Percentiles rank a stretch among this genome's conserved stretches.
Evolutionary conservation across 2,888 invertebrate genomes (phyloP).

Genomic region (Thecophora atra): DNA sequence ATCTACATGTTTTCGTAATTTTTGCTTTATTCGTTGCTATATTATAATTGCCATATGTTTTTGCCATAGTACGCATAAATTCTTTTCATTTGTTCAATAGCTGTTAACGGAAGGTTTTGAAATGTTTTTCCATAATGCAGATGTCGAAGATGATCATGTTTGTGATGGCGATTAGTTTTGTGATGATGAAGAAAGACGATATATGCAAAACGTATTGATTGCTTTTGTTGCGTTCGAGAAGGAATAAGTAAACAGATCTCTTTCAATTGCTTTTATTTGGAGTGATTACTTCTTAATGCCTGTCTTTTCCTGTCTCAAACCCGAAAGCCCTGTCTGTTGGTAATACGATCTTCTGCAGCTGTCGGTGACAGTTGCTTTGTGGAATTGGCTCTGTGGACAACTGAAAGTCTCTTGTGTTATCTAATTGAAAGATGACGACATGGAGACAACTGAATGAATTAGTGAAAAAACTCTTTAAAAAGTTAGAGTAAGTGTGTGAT

Average conservation of each 20-base stretch:
- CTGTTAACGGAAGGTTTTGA: no score
- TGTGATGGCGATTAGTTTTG: no score
- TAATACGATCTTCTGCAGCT: not conserved
- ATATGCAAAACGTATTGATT: no score
- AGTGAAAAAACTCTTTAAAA: no score
- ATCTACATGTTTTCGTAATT: no score
- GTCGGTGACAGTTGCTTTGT: not conserved
- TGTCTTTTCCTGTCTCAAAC: not conserved
- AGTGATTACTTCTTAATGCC: not conserved
- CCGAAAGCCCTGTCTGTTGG: not conserved
- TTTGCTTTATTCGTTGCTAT: no score
- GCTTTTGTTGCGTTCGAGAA: not conserved
- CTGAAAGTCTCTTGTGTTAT: not conserved
- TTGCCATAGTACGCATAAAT: no score
- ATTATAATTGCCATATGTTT: no score
- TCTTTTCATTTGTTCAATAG: no score
- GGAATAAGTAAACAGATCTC: not conserved
- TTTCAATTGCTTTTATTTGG: conserved; percentile 1
- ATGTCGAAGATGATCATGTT: not conserved
- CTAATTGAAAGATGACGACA: no score
- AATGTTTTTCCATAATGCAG: not conserved
- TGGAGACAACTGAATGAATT: no score
- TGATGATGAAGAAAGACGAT: not conserved
- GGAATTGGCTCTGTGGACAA: not conserved
- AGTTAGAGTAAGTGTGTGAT: no score